Percentiles rank a stretch among this genome's conserved stretches.
phyloP scores from a whole-genome alignment of 2,113 vertebrate genomes.

The Labrus mixtus region DNA sequence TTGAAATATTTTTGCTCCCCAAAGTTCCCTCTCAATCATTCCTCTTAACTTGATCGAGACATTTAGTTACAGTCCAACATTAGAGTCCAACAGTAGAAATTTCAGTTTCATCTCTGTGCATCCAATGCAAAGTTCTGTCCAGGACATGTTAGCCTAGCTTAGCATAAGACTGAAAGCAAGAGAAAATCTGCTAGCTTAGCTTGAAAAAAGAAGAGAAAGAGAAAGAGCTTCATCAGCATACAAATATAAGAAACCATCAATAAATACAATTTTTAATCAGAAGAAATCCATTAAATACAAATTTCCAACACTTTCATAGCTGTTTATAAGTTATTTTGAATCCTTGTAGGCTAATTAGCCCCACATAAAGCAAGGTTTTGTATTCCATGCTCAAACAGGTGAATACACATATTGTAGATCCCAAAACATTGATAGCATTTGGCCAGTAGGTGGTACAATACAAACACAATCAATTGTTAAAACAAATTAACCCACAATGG shows the following conservation, averaged over 20 bases:
- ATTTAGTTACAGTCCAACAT: neutral
- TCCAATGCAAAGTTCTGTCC: neutral
- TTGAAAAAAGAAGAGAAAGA: neutral
- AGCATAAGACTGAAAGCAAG: constrained; percentile 15
- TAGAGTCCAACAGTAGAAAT: neutral
- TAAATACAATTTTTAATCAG: too few relatives aligned
- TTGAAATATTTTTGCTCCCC: constrained; percentile 15
- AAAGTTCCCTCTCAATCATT: neutral
- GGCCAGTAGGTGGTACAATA: neutral
- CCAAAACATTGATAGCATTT: too few relatives aligned
- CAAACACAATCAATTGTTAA: neutral
- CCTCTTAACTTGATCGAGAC: neutral
- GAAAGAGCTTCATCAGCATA: too few relatives aligned
- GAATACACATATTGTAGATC: neutral
- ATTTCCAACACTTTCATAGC: too few relatives aligned
- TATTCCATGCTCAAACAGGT: neutral
- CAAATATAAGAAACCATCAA: neutral
- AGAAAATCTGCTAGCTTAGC: constrained; percentile 2
- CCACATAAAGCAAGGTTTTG: too few relatives aligned
- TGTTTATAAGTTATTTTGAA: too few relatives aligned
- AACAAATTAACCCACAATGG: neutral
- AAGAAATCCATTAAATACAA: too few relatives aligned
- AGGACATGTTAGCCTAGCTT: neutral
- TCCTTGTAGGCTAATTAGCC: too few relatives aligned
- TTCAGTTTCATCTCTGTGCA: neutral